These are phyloP conservation scores for Trichogramma evanescens DNA, from an alignment of 2,888 invertebrate species.

Conservation along the genomic window DNA sequence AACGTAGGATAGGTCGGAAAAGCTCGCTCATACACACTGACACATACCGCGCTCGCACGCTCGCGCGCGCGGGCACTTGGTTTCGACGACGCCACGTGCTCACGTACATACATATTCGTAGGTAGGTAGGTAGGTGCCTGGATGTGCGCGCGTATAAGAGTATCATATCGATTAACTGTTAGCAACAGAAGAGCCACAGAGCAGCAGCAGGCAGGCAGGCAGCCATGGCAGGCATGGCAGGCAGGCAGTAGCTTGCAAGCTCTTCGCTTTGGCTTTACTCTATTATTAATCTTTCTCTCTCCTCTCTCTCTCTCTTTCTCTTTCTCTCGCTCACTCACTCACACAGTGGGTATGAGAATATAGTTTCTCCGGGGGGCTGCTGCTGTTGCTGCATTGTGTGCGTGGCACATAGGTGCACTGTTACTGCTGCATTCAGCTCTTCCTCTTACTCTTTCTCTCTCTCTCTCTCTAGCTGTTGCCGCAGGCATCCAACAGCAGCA, in stretches of 20 bases:
- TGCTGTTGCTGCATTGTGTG: conserved; percentile 3
- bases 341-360: conserved; percentile 18
- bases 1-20: no score
- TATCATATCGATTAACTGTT: conserved; percentile 48
- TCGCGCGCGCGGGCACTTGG: no score
- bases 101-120: no score
- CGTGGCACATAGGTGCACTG: no score
- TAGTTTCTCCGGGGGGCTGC: conserved; percentile 1
- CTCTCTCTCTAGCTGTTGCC: not conserved
- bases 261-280: conserved; percentile 43
- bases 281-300: conserved; percentile 46
- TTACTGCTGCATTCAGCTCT: conserved; percentile 11
- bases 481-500: not conserved
- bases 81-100: no score
- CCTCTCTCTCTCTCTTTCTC: conserved; percentile 29
- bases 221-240: conserved; percentile 40
- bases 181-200: conserved; percentile 44
- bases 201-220: conserved; percentile 26
- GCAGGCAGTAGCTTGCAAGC: conserved; percentile 30
- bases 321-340: conserved; percentile 1
- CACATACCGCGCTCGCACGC: no score
- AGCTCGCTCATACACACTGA: no score
- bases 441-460: conserved; percentile 5
- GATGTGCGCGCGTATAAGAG: conserved; percentile 36
- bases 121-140: not conserved